phyloP scores from a whole-genome alignment of 2,888 invertebrate genomes.

The Marasmarcha lunaedactyla region DNA sequence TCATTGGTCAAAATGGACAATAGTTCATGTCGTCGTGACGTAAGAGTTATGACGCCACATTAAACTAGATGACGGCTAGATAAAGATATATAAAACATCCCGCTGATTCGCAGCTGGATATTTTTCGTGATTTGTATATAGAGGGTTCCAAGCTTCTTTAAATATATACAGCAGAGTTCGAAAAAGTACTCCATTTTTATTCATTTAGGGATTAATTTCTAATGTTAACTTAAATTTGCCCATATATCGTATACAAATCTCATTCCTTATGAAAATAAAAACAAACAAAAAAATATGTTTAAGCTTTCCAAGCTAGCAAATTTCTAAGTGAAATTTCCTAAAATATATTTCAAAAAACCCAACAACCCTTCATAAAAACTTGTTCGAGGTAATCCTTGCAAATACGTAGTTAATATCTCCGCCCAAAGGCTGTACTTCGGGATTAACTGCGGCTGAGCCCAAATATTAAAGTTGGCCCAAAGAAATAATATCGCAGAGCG shows the following conservation, averaged over 20 bases:
- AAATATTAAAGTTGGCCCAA: slow-evolving; percentile 55
- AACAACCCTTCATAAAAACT: neutral
- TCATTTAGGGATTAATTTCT: no score
- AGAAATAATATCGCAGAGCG: slow-evolving; percentile 48
- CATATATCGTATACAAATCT: no score
- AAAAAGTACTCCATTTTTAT: no score
- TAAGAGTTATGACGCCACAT: slow-evolving; percentile 17
- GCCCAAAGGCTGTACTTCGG: slow-evolving; percentile 24
- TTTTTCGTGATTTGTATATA: slow-evolving; percentile 16
- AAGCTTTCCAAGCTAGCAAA: no score
- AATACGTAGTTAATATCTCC: slow-evolving; percentile 36
- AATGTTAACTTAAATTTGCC: no score
- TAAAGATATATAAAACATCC: slow-evolving; percentile 12
- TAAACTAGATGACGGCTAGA: slow-evolving; percentile 15
- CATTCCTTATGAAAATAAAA: no score
- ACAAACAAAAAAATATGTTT: no score
- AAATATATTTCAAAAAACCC: no score
- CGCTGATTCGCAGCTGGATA: slow-evolving; percentile 21
- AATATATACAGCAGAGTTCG: no score
- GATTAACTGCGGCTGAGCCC: slow-evolving; percentile 28
- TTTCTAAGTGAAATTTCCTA: no score
- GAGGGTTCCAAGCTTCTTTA: no score
- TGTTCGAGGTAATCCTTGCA: slow-evolving; percentile 11
- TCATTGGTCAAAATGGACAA: neutral
- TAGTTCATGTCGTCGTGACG: slow-evolving; percentile 10